These are phyloP conservation scores for Drosophila lini DNA, from an alignment of 1,140 invertebrate species.

Conservation along the genomic window DNA sequence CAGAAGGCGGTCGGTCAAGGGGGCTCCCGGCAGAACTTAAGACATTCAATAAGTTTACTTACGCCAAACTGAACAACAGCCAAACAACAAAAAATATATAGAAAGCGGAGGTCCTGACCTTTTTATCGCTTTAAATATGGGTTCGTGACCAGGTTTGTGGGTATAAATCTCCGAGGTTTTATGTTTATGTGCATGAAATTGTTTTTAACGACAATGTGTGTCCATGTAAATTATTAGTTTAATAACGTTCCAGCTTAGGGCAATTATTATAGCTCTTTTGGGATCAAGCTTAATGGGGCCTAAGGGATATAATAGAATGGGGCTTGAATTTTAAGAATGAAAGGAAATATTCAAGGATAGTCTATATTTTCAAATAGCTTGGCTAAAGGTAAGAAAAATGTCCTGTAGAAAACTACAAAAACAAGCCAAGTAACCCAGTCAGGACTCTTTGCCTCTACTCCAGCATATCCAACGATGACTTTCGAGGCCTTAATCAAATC, in stretches of 20 bases:
- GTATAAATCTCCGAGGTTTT: slow-evolving; percentile 66
- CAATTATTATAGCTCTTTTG: slow-evolving; percentile 43
- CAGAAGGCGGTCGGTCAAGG: slow-evolving; percentile 41
- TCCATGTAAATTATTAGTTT: slow-evolving; percentile 81
- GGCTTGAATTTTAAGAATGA: not conserved
- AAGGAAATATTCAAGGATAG: not conserved
- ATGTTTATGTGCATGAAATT: slow-evolving; percentile 65
- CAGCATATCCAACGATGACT: slow-evolving; percentile 3
- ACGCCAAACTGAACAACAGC: slow-evolving; percentile 37
- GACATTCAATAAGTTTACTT: slow-evolving; percentile 81
- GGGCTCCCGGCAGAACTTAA: slow-evolving; percentile 62
- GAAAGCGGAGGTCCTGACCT: slow-evolving; percentile 50
- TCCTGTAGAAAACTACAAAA: too few relatives aligned
- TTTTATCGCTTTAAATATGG: slow-evolving; percentile 81
- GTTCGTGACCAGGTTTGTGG: slow-evolving; percentile 47
- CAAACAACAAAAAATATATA: slow-evolving; percentile 1
- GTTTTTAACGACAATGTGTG: slow-evolving; percentile 74
- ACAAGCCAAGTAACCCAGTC: not conserved
- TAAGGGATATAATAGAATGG: not conserved
- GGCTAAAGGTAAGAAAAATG: not conserved
- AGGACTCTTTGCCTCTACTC: not conserved
- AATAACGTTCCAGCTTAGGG: slow-evolving; percentile 54
- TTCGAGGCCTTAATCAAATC: slow-evolving; percentile 70
- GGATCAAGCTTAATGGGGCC: slow-evolving; percentile 28
- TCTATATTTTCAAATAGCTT: not conserved